phyloP scores from a whole-genome alignment of 2,888 invertebrate genomes.

The Malthinus seriepunctatus region DNA sequence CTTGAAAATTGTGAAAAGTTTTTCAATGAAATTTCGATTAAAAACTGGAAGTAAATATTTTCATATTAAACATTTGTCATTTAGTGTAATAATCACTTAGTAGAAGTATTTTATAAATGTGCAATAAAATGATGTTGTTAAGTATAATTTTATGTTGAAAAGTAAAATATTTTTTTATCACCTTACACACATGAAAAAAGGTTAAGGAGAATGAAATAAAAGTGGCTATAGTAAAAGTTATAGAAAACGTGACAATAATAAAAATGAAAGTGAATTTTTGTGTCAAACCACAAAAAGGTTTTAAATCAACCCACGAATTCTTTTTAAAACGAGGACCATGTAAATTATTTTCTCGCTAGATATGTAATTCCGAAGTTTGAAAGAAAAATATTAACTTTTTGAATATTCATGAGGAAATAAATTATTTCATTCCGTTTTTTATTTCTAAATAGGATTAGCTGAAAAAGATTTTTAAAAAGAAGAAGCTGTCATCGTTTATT shows the following conservation, averaged over 20 bases:
- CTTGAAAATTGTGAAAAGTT: too few species aligned
- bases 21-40: too few species aligned
- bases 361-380: too few species aligned
- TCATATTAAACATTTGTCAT: too few species aligned
- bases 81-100: too few species aligned
- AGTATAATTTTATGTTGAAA: too few species aligned
- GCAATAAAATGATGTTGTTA: too few species aligned
- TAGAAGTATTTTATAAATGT: too few species aligned
- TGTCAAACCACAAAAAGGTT: conserved; percentile 11
- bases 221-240: conserved; percentile 8
- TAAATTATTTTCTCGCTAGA: conserved; percentile 2
- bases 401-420: conserved; percentile 8
- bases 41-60: too few species aligned
- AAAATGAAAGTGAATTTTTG: conserved; percentile 14
- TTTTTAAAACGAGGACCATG: conserved; percentile 17
- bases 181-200: conserved; percentile 3
- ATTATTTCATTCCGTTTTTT: background rate
- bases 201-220: conserved; percentile 10
- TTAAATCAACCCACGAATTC: conserved; percentile 9
- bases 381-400: background rate
- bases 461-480: too few species aligned
- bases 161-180: conserved; percentile 1
- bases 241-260: conserved; percentile 9
- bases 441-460: background rate
- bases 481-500: too few species aligned